Base-by-base conservation (phyloP, 2,888 invertebrate species). In the Caenorhabditis wallacei region DNA sequence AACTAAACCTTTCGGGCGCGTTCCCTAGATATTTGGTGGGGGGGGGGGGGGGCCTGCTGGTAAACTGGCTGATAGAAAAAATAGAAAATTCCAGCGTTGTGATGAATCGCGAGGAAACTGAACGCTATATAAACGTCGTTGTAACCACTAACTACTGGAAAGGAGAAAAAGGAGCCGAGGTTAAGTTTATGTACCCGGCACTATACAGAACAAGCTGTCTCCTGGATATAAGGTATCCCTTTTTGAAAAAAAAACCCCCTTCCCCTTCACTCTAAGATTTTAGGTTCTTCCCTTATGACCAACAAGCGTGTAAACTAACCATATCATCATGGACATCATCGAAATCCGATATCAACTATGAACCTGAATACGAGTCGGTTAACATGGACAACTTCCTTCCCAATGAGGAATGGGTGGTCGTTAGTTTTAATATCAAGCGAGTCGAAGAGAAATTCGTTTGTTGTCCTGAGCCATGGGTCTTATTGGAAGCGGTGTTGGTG, bases 311-410 rank as follows among this genome's bases (percentile, higher is more conserved):
- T 80, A 90, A 89, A 48, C 70, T 90, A 56, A 86, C 89, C 13
- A 91, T 91, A 26, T 88, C 89, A 37, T 91, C 90, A 7, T 91
- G 91, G 91, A 91, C 91, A 20, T 89, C 88, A n/a, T 90, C 90
- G 37, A 89, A 88, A 72, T 84, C 85, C 35, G 88, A 88, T 78
- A 91, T 90, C 46, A 89, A 91, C 80, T 90, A 91, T 63, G 84
- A 82, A 24, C 83, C 90, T 4, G 90, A 91, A 68, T 87, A 86
- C 43, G 85, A 87, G 24, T 80, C 81, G 22, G 90, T 91, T 22
- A 91, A 91, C 74, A 81, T 91, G 79, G 89, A 89, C 74, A 90
- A 91, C 57, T 91, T 90, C 61, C 88, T 91, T 43, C 89, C 88
- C 10, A 91, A 91, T 72, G 91, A 91, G 63, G 91, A 91, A 82